phyloP scores from a whole-genome alignment of 1,140 invertebrate species.

The Doryteuthis pealeii region DNA sequence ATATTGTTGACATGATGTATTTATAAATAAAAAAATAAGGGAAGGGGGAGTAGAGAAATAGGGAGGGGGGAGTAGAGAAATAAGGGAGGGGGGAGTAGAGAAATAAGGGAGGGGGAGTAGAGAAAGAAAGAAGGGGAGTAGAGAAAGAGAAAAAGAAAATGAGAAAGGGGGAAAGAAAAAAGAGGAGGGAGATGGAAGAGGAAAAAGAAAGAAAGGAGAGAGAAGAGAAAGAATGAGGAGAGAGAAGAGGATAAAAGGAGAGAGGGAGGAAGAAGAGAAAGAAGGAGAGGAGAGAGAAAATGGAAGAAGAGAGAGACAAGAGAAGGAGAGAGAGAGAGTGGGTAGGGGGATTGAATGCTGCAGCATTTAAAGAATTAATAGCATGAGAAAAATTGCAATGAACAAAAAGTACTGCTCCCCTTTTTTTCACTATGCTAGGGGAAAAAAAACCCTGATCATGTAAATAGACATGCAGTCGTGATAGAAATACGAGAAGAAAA shows the following conservation, averaged over 20 bases:
- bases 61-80: neutral
- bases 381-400: too few relatives aligned
- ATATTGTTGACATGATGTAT: too few relatives aligned
- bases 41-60: neutral
- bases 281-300: neutral
- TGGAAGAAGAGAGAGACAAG: neutral
- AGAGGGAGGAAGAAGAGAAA: neutral
- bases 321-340: neutral
- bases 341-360: too few relatives aligned
- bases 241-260: neutral
- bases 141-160: neutral
- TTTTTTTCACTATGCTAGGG: too few relatives aligned
- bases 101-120: neutral
- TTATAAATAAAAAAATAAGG: neutral
- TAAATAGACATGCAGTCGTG: too few relatives aligned
- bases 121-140: neutral
- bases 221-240: neutral
- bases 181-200: neutral
- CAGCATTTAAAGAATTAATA: too few relatives aligned
- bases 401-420: too few relatives aligned
- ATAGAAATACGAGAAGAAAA: too few relatives aligned
- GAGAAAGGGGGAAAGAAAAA: neutral
- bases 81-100: neutral
- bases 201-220: neutral
- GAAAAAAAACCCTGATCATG: too few relatives aligned